Evolutionary conservation across 2,113 vertebrate species (phyloP).

Genomic region (Aphyosemion australe): DNA sequence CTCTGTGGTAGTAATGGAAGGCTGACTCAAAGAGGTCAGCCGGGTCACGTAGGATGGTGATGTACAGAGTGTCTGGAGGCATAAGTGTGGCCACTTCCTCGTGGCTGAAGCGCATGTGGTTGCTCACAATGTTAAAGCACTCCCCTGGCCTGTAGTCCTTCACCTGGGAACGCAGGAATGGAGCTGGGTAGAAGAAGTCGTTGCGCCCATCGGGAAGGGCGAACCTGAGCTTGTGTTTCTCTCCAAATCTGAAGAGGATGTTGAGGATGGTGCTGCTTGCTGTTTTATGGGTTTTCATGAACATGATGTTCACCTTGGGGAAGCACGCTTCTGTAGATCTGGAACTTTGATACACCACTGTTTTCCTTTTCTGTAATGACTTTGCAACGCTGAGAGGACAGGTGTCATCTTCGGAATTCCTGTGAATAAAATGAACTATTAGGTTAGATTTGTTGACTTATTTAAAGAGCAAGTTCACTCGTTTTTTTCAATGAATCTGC

Average conservation of each 20-base stretch:
- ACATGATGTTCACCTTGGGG: constrained; percentile 87
- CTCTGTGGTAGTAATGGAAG: constrained; percentile 88
- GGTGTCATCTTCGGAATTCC: constrained; percentile 66
- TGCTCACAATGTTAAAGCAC: constrained; percentile 93
- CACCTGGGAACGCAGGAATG: constrained; percentile 86
- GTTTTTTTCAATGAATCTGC: no score
- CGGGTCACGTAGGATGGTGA: constrained; percentile 91
- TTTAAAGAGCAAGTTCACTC: not conserved
- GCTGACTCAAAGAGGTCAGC: constrained; percentile 92
- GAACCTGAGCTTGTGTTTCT: constrained; percentile 88
- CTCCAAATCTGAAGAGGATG: constrained; percentile 93
- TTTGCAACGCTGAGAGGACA: constrained; percentile 70
- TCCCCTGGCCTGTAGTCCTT: constrained; percentile 85
- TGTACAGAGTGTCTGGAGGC: constrained; percentile 77
- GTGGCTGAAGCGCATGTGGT: constrained; percentile 93
- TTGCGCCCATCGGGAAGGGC: constrained; percentile 90
- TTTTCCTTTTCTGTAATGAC: fast-evolving
- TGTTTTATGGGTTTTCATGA: constrained; percentile 98
- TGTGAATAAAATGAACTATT: constrained; percentile 51
- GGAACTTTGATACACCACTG: constrained; percentile 6
- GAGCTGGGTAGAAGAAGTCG: constrained; percentile 90
- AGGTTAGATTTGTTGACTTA: not conserved
- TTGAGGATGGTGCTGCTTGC: constrained; percentile 96
- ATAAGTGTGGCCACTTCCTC: constrained; percentile 86
- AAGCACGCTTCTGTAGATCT: constrained; percentile 61